Percentiles rank a stretch among this genome's conserved stretches.
Conservation (phyloP, 2,113 vertebrate species). For the Turnix velox region DNA sequence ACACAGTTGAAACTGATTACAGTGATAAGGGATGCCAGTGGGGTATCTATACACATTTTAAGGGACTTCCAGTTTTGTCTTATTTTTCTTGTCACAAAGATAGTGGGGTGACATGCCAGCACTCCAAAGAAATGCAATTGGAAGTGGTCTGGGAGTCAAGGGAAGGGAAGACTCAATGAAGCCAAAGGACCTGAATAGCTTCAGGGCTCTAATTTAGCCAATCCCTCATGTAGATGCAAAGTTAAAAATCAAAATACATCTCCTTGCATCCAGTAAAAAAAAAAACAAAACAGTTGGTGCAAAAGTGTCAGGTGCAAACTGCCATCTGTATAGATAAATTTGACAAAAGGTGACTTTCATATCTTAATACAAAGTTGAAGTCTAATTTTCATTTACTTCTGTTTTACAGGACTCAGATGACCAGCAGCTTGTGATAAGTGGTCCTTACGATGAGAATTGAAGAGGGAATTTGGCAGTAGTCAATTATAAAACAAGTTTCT, state of each 20-base stretch:
- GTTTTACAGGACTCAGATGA: constrained; percentile 65
- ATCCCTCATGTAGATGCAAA: not conserved
- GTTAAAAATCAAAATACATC: not conserved
- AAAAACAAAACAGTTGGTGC: too few species aligned
- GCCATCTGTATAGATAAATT: not conserved
- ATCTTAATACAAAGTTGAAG: not conserved
- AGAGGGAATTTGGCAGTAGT: not conserved
- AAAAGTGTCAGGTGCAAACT: not conserved
- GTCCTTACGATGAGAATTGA: constrained; percentile 49
- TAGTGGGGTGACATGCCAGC: not conserved
- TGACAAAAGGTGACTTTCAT: not conserved
- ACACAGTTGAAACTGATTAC: not conserved
- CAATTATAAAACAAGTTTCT: not conserved
- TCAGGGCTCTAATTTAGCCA: not conserved
- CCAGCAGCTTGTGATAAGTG: constrained; percentile 53
- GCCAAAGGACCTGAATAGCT: not conserved
- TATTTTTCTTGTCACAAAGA: not conserved
- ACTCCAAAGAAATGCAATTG: not conserved
- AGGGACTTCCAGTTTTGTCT: not conserved
- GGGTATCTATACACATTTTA: fast-evolving
- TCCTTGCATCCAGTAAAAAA: not conserved
- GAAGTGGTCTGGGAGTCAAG: not conserved
- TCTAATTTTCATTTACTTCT: not conserved
- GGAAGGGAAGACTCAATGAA: not conserved
- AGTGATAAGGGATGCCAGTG: not conserved